phyloP scores from a whole-genome alignment of 2,797 vertebrate species.

The Euphonia xanthogaster region DNA sequence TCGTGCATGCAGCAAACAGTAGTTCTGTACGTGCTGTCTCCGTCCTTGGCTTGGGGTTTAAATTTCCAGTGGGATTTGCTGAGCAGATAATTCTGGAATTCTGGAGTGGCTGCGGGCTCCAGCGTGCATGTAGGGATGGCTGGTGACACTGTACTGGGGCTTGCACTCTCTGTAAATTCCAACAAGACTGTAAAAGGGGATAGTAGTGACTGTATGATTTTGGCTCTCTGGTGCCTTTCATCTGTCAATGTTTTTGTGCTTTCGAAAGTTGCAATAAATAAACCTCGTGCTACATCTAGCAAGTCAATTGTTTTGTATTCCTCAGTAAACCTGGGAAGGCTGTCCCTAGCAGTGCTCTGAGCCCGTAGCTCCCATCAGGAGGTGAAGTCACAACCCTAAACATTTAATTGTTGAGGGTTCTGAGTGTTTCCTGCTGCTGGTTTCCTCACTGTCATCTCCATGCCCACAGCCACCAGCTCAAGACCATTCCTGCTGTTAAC shows the following conservation, averaged over 20 bases:
- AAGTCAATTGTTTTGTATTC: constrained; percentile 65
- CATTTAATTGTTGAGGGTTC: background rate
- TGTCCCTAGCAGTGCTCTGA: background rate
- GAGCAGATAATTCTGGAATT: background rate
- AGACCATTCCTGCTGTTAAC: background rate
- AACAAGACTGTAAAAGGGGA: constrained; percentile 13
- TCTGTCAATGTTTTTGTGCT: constrained; percentile 56
- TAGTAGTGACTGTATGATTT: constrained; percentile 41
- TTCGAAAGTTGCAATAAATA: constrained; percentile 57
- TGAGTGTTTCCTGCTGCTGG: background rate
- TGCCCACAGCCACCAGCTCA: background rate
- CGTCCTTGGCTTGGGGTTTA: background rate
- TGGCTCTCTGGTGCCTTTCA: constrained; percentile 53
- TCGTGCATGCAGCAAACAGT: constrained; percentile 1
- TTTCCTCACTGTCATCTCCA: background rate
- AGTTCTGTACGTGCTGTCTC: background rate
- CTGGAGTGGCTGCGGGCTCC: constrained; percentile 16
- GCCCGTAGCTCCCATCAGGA: background rate
- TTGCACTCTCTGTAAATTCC: constrained; percentile 21
- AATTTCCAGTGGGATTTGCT: background rate
- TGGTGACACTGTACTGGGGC: constrained; percentile 24
- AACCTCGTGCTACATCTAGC: constrained; percentile 48
- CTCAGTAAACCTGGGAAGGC: constrained; percentile 2
- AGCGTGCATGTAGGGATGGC: background rate
- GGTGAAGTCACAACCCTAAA: background rate